Base-by-base conservation (phyloP, 1,140 invertebrate species). In the Neodiprion pinetum region DNA sequence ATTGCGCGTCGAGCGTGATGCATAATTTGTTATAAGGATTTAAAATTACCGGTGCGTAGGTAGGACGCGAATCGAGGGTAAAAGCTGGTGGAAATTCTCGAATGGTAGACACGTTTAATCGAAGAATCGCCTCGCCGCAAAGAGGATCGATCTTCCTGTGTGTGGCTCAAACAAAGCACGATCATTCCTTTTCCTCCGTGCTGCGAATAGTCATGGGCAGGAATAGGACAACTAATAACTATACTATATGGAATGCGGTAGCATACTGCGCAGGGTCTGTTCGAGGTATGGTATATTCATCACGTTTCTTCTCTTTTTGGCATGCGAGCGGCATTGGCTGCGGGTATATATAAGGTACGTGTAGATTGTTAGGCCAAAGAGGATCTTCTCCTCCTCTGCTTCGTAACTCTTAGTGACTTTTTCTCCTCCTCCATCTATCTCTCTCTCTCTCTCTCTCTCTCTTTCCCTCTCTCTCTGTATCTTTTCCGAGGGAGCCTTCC, bases 1-100 rank as follows among this genome's bases (percentile, higher is more conserved):
- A 14, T 66, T 65, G 61, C 70, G 66, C 65, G 76, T 77, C 91
- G 90, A 79, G 88, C 88, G 74, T 76, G 90, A 48, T 91, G 91
- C 70, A 88, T 40, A 40, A 40, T 40, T 40, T 40, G 28, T 40
- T 40, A 1, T 40, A 40, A 40, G 28, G 28, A 40, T 40, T 40
- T 4, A 40, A 40, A 40, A 40, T 40, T 40, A 40, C 28, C 5
- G 28, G 28, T 2, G 5, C 28, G 28, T 40, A 40, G 28, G 28
- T 40, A 21, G 28, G 28, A 40, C 28, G 28, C 28, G 28, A 40
- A 40, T 40, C 28, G 28, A 40, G 1, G 28, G 28, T 40, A 40
- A 40, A 40, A 40, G 28, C 28, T 14, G 12, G 1, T 5, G 61
- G 61, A 21, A 65, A 65, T 65, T 65, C 4, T 17, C 1, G 61